These are phyloP conservation scores for Orientallactaga bullata DNA, from an alignment of 2,113 vertebrate species.

Conservation along the genomic window DNA sequence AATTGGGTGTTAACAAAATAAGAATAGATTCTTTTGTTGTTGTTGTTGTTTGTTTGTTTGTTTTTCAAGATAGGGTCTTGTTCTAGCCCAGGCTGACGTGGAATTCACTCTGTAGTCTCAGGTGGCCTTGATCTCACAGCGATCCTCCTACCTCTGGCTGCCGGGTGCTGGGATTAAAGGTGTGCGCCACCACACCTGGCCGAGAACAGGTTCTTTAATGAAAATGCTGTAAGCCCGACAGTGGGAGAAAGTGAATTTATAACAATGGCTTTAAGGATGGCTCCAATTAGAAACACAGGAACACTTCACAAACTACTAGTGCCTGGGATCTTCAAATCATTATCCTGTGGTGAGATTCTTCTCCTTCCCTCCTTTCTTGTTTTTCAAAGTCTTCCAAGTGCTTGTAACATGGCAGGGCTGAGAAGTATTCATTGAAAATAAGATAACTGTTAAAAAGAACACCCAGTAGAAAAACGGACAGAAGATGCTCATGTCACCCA, in stretches of 20 bases:
- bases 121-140: too few relatives aligned
- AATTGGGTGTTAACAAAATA: conserved; percentile 51
- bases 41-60: too few relatives aligned
- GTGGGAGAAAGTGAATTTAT: conserved; percentile 38
- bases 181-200: too few relatives aligned
- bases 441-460: conserved; percentile 37
- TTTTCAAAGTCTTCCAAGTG: conserved; percentile 12
- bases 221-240: conserved; percentile 24
- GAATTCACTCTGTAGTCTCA: too few relatives aligned
- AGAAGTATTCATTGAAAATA: conserved; percentile 30
- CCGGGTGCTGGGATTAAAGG: too few relatives aligned
- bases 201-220: neutral
- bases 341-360: neutral
- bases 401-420: neutral
- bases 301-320: neutral
- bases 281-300: conserved; percentile 15
- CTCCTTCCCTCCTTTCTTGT: neutral
- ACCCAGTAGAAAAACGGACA: conserved; percentile 8
- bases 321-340: neutral
- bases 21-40: neutral
- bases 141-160: too few relatives aligned
- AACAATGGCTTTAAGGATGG: neutral
- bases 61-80: too few relatives aligned
- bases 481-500: neutral
- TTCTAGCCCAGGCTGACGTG: too few relatives aligned